Conservation (phyloP, 2,888 invertebrate genomes). For the Plusia festucae region DNA sequence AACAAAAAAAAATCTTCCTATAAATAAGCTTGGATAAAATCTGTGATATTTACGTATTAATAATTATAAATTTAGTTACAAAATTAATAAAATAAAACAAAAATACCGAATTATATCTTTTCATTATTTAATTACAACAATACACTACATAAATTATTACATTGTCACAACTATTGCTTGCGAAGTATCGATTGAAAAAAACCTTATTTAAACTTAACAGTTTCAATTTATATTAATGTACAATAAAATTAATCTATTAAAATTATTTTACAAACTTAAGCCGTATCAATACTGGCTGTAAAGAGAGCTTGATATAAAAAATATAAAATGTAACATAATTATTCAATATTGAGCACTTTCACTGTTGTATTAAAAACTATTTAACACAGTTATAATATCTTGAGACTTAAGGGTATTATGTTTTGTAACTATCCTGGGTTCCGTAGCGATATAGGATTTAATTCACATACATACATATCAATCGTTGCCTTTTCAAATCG, state of each 20-base stretch:
- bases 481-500: too few relatives aligned
- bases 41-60: neutral
- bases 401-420: neutral
- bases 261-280: constrained; percentile 48
- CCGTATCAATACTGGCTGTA: constrained; percentile 68
- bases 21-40: neutral
- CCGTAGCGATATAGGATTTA: too few relatives aligned
- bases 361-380: constrained; percentile 12
- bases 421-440: constrained; percentile 2
- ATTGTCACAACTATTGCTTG: constrained; percentile 26
- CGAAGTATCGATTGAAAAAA: constrained; percentile 11
- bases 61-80: neutral
- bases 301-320: constrained; percentile 57
- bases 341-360: constrained; percentile 46
- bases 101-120: constrained; percentile 9
- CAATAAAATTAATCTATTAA: constrained; percentile 32
- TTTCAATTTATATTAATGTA: constrained; percentile 36
- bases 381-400: neutral
- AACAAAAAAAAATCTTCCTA: too few relatives aligned
- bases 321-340: constrained; percentile 6
- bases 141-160: constrained; percentile 33
- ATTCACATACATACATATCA: too few relatives aligned
- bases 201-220: constrained; percentile 30
- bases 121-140: constrained; percentile 50
- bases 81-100: constrained; percentile 13